Percentiles rank a stretch among this genome's conserved stretches.
Conservation (phyloP, 2,888 invertebrate genomes). For the Lasioglossum malachurum region DNA sequence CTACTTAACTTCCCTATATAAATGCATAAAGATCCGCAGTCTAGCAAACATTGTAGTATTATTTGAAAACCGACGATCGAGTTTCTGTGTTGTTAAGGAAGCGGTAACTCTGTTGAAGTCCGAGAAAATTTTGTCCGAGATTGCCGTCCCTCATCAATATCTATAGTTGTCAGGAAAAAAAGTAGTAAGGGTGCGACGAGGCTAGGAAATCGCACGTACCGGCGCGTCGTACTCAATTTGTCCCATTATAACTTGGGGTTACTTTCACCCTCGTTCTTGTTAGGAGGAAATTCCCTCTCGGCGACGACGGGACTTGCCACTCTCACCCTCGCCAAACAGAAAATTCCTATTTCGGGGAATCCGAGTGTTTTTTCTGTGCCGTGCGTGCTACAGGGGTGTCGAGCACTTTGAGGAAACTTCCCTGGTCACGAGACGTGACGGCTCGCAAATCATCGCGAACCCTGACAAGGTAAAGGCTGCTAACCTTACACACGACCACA, state of each 20-base stretch:
- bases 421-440: not conserved
- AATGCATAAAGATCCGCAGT: too few species aligned
- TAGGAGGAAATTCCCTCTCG: slow-evolving; percentile 8
- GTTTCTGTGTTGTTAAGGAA: not conserved
- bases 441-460: not conserved
- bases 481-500: not conserved
- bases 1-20: too few species aligned
- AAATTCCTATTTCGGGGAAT: slow-evolving; percentile 13
- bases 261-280: slow-evolving; percentile 30
- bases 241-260: slow-evolving; percentile 41
- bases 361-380: not conserved
- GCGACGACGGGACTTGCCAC: not conserved
- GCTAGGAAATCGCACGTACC: slow-evolving; percentile 10
- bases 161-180: not conserved
- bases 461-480: not conserved
- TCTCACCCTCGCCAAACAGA: slow-evolving; percentile 5
- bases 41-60: too few species aligned
- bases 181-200: not conserved
- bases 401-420: not conserved
- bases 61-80: too few species aligned
- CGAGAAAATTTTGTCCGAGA: not conserved
- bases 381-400: not conserved
- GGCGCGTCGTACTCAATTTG: slow-evolving; percentile 37
- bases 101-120: not conserved
- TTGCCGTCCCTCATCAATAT: not conserved